Conservation (phyloP, 2,113 vertebrate genomes). For the Dasypus novemcinctus region DNA sequence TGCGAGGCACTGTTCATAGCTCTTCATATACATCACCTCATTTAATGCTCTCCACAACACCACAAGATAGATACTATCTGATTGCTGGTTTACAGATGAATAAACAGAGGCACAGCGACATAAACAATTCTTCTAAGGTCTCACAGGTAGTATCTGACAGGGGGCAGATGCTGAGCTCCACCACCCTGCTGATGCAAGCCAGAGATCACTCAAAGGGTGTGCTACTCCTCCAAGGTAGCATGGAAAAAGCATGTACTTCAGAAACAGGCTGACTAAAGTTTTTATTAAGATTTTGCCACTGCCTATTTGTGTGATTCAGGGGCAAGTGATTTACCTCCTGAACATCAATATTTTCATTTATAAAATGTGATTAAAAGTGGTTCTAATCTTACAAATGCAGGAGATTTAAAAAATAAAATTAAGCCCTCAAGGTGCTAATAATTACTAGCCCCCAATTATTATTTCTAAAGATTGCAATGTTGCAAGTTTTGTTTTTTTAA, state of each 20-base stretch:
- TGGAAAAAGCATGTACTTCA: neutral
- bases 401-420: neutral
- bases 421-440: neutral
- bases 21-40: neutral
- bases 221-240: neutral
- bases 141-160: neutral
- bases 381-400: neutral
- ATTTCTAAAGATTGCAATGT: neutral
- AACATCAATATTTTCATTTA: neutral
- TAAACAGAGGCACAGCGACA: neutral
- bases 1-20: neutral
- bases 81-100: neutral
- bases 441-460: neutral
- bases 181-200: neutral
- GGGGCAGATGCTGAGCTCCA: neutral
- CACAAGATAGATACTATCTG: neutral
- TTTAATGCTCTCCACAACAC: neutral
- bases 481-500: neutral
- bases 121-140: neutral
- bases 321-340: neutral
- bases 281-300: neutral
- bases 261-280: neutral
- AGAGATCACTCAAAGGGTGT: neutral
- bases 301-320: neutral
- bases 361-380: neutral